Base-by-base conservation (phyloP, 2,888 invertebrate genomes). In the Thymelicus lineola region DNA sequence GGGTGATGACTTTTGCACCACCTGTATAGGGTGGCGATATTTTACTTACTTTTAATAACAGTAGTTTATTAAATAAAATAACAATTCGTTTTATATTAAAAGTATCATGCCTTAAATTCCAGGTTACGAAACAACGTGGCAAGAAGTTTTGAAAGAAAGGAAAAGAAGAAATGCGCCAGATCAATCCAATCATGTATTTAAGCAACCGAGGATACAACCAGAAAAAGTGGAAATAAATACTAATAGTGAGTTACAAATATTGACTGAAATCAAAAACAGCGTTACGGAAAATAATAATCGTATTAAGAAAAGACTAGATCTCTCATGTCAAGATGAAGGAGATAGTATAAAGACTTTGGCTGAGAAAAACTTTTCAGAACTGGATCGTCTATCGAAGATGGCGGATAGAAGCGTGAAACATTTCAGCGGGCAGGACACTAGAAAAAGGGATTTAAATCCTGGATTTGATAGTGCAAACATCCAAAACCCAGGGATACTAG, bases 41-140 rank as follows among this genome's bases (percentile, higher is more conserved):
- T n/a, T n/a, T n/a, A n/a, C n/a, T n/a, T n/a, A n/a, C n/a, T n/a
- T n/a, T n/a, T n/a, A n/a, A n/a, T n/a, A n/a, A n/a, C n/a, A n/a
- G n/a, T n/a, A n/a, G n/a, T n/a, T n/a, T n/a, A n/a, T n/a, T n/a
- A n/a, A n/a, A n/a, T n/a, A n/a, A n/a, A n/a, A n/a, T n/a, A n/a
- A n/a, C n/a, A n/a, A n/a, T n/a, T n/a, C n/a, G n/a, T n/a, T n/a
- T n/a, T n/a, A n/a, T n/a, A n/a, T n/a, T n/a, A n/a, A 10, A 15
- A 48, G 15, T 12, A 6, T 14, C n/a, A 1, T 20, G 5, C 5
- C 2, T 53, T 58, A 3, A 62, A 75, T 94, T 92, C 66, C 89
- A 95, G 95, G 91, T 72, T 94, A 95, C 79, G 96, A 96, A 85
- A 90, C 88, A 64, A 92, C 93, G 60, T 96, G 96, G 96, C 91